Evolutionary conservation across 2,888 invertebrate genomes (phyloP), one percentile per base, ranked within the genome.

Genomic region (Carabus problematicus): DNA sequence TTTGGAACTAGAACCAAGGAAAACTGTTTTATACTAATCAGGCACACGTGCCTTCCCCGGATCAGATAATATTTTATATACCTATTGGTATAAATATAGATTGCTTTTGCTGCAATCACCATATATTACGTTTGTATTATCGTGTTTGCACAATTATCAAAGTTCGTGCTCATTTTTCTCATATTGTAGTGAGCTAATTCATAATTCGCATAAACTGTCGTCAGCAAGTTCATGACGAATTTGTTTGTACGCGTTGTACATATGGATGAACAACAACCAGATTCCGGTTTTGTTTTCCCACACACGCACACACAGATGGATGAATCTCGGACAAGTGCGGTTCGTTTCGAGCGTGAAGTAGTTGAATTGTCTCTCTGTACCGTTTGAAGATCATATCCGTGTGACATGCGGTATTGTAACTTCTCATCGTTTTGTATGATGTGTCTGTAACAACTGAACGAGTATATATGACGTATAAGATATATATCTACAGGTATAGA

Each of bases 351-450:
- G 52, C 63, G 63, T 63, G 63, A 63, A 52, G 63, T 54, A 40
- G 54, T 52, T 63, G 61, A 39, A 45, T 49, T 62, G 63, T 63
- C 54, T 52, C 29, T 29, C 63, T 63, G 54, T 63, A 63, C 63
- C 63, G 63, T 63, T 59, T 63, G 52, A 63, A 63, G 63, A 63
- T 63, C 63, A 63, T 63, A 63, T 63, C 63, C 63, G 63, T 52
- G 63, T 52, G 63, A 63, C 63, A 63, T 59, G 43, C 14, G 41
- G 45, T 45, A 45, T 6, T 11, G 12, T 45, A n/a, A 45, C 12
- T 45, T 45, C 11, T 59, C 59, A 18, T n/a, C n/a, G 11, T 6
- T 45, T 45, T n/a, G 45, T 45, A 45, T 12, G n/a, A 45, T 45
- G 11, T 45, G 11, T 12, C 45, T 45, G 11, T 45, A 45, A 45